A percentile compares a stretch with the other conserved stretches of the same genome.
Evolutionary conservation across 1,140 invertebrate genomes (phyloP).

Genomic region (Drosophila murphyi): DNA sequence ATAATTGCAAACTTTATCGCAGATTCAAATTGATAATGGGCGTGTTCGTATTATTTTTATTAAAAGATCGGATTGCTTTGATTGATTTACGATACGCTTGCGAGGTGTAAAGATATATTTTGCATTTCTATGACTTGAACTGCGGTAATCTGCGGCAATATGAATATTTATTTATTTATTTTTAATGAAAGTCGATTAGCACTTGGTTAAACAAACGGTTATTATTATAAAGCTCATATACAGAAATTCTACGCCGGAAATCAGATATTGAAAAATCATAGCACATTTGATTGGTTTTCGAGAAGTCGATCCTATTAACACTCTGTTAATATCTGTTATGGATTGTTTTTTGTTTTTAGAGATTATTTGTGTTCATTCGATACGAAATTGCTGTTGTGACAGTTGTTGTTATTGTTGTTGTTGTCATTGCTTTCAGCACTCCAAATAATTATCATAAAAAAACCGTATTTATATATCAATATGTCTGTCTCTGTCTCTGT

Average conservation of each 20-base stretch:
- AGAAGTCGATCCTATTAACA: not conserved
- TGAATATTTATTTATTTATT: slow-evolving; percentile 11
- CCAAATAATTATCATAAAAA: slow-evolving; percentile 75
- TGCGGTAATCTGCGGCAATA: not conserved
- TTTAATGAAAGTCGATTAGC: not conserved
- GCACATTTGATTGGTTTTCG: no score
- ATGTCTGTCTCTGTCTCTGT: not conserved
- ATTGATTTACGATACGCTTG: slow-evolving; percentile 43
- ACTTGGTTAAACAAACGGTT: no score
- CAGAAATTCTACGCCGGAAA: no score
- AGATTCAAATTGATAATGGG: slow-evolving; percentile 20
- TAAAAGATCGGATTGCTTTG: slow-evolving; percentile 39
- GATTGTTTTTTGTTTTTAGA: not conserved
- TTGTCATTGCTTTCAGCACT: slow-evolving; percentile 50
- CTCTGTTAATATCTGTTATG: slow-evolving; percentile 6
- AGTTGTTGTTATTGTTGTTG: slow-evolving; percentile 22
- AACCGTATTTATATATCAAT: slow-evolving; percentile 38
- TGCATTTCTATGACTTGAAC: slow-evolving; percentile 4
- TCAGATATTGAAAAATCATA: no score
- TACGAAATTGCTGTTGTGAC: slow-evolving; percentile 24
- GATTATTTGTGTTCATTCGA: not conserved
- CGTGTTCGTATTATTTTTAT: slow-evolving; percentile 43
- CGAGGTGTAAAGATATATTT: slow-evolving; percentile 19
- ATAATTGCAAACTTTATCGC: not conserved
- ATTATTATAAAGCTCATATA: no score